Evolutionary conservation across 2,888 invertebrate genomes (phyloP), one percentile per base, ranked within the genome.

Genomic region (Arctia plantaginis): DNA sequence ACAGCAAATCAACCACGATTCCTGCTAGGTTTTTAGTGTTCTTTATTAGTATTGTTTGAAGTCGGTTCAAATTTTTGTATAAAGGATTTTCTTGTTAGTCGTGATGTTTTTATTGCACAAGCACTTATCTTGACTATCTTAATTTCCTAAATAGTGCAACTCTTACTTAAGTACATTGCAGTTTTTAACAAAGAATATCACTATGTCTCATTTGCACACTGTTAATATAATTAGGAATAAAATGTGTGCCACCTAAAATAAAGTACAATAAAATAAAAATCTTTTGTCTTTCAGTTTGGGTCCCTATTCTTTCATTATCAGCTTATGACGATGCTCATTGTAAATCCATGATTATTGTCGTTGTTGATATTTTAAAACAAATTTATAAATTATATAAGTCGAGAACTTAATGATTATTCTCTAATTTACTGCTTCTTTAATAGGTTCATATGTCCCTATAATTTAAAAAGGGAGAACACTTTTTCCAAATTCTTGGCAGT

Each of bases 201-300:
- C 77, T 3, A 4, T 35, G 79, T 80, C 68, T 74, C 76, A 68
- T 74, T 76, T 74, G 80, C 77, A 78, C 73, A 72, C 76, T 77
- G 33, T 78, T 70, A 77, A 76, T 64, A 80, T 84, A 78, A 82
- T 77, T 76, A 80, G 68, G 75, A 75, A 82, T 77, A 81, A 80
- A 81, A 79, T 69, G 84, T 86, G 69, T 74, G 69, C 74, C 73
- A 79, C 85, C 84, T 85, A 80, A 85, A 90, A 87, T 87, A 83
- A 86, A 88, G 87, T 85, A 82, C 85, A 76, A 85, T 86, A 87
- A 89, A 88, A 86, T 82, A 84, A 87, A 82, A 86, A 82, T 77
- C 82, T 79, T 81, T 89, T 88, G 86, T 89, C 77, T 67, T 74
- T 72, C 77, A 80, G 72, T 68, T 67, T 12, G 72, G 68, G 64